Evolutionary conservation across 2,113 vertebrate genomes (phyloP), one percentile per base, ranked within the genome.

Genomic region (Cheilinus undulatus): DNA sequence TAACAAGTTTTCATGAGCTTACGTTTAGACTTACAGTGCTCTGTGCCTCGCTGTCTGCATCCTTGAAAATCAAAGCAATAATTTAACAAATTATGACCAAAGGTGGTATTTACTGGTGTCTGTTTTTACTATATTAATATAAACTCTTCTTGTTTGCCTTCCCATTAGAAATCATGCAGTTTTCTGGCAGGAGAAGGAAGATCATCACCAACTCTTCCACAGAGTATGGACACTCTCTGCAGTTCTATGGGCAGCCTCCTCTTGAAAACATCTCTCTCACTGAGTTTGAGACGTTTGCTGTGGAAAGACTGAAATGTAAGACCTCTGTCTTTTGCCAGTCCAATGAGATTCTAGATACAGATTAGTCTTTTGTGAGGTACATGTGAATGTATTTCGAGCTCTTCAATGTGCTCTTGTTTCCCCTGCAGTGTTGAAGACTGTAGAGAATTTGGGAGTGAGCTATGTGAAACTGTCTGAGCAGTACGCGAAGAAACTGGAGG

Each of bases 231-330:
- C 95, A 95, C 58, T 93, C 93, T 40, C 87, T 98, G 70, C 97
- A 98, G 89, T 96, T 99, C 67, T 99, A 99, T 17, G 87, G 92
- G 34, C 93, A 96, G 40, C 96, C 97, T 2, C 97, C 98, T 2
- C 90, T 92, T 19, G 97, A 98, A 83, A 97, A 91, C 85, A 91
- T 99, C 65, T 95, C 97, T 3, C 91, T 99, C 34, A 38, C 43
- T 3, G 96, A 99, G 84, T 99, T 99, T 78, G 98, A 99, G 89
- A 92, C 69, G 17, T 93, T 99, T 30, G 97, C 98, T 10, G 30
- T 98, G 5, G 97, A 98, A 9, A 94, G 98, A 82, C 77, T 99
- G 67, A 97, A 88, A 91, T 79, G 98, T 99, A 87, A 96, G 96
- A 40, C 4, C n/a, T 15, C 3, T 12, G 1, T 38, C 6, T 69